Percentiles rank a stretch among this genome's conserved stretches.
phyloP scores from a whole-genome alignment of 2,797 vertebrate genomes.

The Acanthurus lineatus region DNA sequence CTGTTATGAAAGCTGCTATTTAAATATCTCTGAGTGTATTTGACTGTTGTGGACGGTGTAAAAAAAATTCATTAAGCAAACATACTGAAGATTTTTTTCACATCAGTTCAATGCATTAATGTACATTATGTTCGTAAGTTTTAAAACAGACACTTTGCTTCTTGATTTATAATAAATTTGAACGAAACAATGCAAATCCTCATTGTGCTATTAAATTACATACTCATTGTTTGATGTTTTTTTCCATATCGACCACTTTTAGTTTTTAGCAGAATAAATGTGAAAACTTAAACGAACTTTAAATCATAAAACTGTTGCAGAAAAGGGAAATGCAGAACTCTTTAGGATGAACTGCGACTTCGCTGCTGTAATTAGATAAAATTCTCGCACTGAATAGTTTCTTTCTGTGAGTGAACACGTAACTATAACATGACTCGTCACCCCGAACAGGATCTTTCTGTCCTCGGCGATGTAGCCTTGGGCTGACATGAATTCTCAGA shows the following conservation, averaged over 20 bases:
- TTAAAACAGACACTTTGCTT: not conserved
- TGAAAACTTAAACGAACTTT: not conserved
- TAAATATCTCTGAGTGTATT: no score
- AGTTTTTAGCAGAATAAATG: not conserved
- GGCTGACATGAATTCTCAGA: not conserved
- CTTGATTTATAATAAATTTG: not conserved
- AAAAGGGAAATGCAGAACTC: not conserved
- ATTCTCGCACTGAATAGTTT: constrained; percentile 32
- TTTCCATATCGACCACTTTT: not conserved
- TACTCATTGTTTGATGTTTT: not conserved
- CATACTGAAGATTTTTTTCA: not conserved
- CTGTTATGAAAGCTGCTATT: no score
- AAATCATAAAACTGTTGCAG: not conserved
- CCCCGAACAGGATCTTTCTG: constrained; percentile 26
- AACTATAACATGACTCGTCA: not conserved
- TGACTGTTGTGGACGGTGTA: no score
- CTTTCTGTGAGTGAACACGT: constrained; percentile 13
- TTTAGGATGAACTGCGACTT: not conserved
- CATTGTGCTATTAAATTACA: not conserved
- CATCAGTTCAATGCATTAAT: not conserved
- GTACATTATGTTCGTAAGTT: not conserved
- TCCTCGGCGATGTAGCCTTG: constrained; percentile 22
- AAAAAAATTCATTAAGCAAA: no score
- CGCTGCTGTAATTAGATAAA: not conserved
- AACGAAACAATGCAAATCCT: not conserved